phyloP scores from a whole-genome alignment of 2,797 vertebrate species.

The Acanthurus lineatus region DNA sequence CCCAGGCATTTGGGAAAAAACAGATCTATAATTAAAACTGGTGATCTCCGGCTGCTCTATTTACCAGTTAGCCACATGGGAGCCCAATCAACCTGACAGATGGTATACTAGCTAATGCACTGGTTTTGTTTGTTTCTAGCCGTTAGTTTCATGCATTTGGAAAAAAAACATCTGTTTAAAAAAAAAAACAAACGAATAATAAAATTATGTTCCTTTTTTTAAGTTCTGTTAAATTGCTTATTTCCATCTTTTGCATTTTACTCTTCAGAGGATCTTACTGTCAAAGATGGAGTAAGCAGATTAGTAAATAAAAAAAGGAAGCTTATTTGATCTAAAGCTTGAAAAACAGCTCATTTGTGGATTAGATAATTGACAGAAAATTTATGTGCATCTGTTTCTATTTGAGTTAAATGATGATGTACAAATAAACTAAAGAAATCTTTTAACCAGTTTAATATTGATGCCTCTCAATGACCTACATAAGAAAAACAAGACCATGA shows the following conservation, averaged over 20 bases:
- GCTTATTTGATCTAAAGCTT: neutral
- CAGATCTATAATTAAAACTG: slow-evolving; percentile 64
- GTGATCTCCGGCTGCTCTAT: slow-evolving; percentile 49
- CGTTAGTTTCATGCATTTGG: neutral
- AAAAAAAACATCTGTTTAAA: no score
- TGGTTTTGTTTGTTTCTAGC: neutral
- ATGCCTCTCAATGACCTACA: no score
- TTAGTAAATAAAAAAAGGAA: neutral
- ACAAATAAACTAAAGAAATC: no score
- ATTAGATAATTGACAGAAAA: no score
- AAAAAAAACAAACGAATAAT: neutral
- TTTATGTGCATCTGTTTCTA: no score
- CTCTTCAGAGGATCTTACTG: neutral
- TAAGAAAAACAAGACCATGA: no score
- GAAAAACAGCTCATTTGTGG: neutral
- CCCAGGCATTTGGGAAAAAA: slow-evolving; percentile 40
- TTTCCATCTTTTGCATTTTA: neutral
- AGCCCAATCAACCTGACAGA: slow-evolving; percentile 52
- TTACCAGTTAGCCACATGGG: slow-evolving; percentile 50
- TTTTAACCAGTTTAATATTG: no score
- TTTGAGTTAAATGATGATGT: no score
- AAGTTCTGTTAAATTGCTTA: neutral
- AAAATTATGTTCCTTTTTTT: no score
- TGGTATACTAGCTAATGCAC: slow-evolving; percentile 26
- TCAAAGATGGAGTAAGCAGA: neutral